A percentile compares a stretch with the other conserved stretches of the same genome.
Conservation (phyloP, 2,797 vertebrate genomes). For the Microctenopoma stevenorrisi region DNA sequence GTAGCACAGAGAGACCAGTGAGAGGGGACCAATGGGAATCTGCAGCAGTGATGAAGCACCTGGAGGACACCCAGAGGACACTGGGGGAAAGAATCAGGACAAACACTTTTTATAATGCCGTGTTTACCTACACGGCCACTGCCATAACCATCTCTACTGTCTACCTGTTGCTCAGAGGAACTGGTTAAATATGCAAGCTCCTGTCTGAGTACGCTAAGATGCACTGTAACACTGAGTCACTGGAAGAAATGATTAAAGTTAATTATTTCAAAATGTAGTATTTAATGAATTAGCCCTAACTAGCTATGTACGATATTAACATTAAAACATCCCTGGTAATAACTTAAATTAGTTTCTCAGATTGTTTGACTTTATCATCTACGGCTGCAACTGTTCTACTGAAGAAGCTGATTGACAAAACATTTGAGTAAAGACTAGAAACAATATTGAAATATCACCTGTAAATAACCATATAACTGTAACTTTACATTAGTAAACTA, state of each 20-base stretch:
- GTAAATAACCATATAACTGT: too few species aligned
- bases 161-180: constrained; percentile 88
- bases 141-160: constrained; percentile 86
- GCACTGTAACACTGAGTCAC: neutral
- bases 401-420: neutral
- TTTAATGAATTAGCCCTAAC: too few species aligned
- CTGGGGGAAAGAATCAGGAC: constrained; percentile 86
- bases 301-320: too few species aligned
- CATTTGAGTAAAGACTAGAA: too few species aligned
- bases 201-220: neutral
- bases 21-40: constrained; percentile 64
- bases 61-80: constrained; percentile 86
- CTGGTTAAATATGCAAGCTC: constrained; percentile 21
- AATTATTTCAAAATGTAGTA: neutral
- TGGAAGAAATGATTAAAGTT: neutral
- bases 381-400: constrained; percentile 1
- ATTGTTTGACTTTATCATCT: neutral
- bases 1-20: constrained; percentile 18
- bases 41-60: constrained; percentile 77
- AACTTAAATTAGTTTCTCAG: neutral
- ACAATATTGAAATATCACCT: too few species aligned
- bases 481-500: too few species aligned
- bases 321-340: too few species aligned
- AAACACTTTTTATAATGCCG: constrained; percentile 86
- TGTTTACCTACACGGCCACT: constrained; percentile 85